Percentiles rank a stretch among this genome's conserved stretches.
phyloP scores from a whole-genome alignment of 2,888 invertebrate species.

The Ormia ochracea region DNA sequence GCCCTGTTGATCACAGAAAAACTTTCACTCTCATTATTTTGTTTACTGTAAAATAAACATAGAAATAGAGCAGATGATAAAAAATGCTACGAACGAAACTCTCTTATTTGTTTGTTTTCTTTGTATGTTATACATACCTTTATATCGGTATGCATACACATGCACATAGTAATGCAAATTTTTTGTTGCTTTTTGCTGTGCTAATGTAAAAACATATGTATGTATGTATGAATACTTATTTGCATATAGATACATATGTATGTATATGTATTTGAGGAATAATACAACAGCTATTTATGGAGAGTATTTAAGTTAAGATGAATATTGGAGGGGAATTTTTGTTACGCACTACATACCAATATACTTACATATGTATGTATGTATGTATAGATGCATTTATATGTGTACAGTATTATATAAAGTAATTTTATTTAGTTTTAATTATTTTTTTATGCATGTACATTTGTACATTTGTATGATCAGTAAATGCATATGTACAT shows the following conservation, averaged over 20 bases:
- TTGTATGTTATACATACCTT: not conserved
- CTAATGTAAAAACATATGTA: not conserved
- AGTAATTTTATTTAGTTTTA: no score
- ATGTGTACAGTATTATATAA: no score
- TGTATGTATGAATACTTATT: not conserved
- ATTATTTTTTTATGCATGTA: no score
- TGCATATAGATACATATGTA: not conserved
- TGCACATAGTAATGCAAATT: constrained; percentile 2
- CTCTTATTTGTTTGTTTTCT: not conserved
- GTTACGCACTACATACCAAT: not conserved
- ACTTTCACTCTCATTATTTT: constrained; percentile 58
- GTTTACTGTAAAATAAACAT: constrained; percentile 17
- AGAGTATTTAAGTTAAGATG: not conserved
- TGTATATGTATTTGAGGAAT: not conserved
- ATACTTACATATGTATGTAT: not conserved
- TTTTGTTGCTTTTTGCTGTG: not conserved
- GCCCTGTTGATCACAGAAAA: constrained; percentile 14
- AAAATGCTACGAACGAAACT: not conserved
- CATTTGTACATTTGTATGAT: no score
- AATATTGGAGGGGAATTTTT: not conserved
- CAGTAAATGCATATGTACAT: not conserved
- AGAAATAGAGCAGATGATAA: constrained; percentile 20
- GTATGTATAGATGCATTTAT: not conserved
- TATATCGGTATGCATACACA: not conserved
- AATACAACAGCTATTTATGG: constrained; percentile 1